Evolutionary conservation across 2,888 invertebrate genomes (phyloP), one percentile per base, ranked within the genome.

Genomic region (Crossocerus cetratus): DNA sequence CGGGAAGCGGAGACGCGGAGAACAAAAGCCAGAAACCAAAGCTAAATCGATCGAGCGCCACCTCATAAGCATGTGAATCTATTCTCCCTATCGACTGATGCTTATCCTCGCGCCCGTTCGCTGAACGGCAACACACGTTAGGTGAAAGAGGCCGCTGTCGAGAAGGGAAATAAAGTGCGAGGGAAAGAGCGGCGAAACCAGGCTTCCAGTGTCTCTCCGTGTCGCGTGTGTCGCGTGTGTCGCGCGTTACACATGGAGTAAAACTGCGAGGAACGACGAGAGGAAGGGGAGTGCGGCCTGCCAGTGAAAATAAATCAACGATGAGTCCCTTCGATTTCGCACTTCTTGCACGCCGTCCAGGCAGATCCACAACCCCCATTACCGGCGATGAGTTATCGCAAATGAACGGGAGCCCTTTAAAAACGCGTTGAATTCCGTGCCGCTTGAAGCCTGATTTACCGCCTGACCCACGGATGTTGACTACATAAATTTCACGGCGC

Each of bases 211-310:
- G 69, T 8, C 55, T 61, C 43, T 55, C 64, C 55, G 67, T 67
- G 64, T 45, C 16, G 72, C 69, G 74, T 70, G 75, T 74, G 32
- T 49, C 67, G 72, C 69, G 74, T 70, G 75, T 74, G 32, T 49
- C 67, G 62, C 56, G 21, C 65, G 77, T 66, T 69, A 79, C 77
- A 68, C 72, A 77, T 79, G 77, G 69, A 72, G 64, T 77, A 72
- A 74, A 76, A 80, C 74, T 77, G 77, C 68, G 62, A 72, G n/a
- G n/a, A n/a, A n/a, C n/a, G n/a, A 77, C 66, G 70, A 67, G 77
- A 71, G 42, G 61, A 21, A 16, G 63, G 64, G 32, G 2, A 32
- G 32, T 4, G 32, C 4, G 8, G 23, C 44, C 16, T 54, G 21
- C 57, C 45, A 66, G 74, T 63, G 73, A 78, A 79, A 74, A 78